Evolutionary conservation across 2,888 invertebrate genomes (phyloP), one percentile per base, ranked within the genome.

Genomic region (Polymixis lichenea): DNA sequence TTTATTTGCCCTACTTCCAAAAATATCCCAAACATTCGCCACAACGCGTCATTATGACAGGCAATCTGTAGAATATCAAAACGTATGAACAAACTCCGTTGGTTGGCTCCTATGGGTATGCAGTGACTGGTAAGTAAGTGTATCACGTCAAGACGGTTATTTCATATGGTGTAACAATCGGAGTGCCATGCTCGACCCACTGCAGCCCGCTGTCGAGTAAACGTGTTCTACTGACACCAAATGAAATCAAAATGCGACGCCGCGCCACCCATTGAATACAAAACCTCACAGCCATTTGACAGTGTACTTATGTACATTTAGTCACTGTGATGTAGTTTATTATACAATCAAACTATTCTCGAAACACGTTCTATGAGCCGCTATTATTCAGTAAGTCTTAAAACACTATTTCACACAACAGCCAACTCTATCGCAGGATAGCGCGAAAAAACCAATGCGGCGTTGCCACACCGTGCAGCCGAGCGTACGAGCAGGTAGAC

Each of bases 391-490:
- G 90, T 91, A 91, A 90, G 85, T 89, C 88, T 90, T 88, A 89
- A 89, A 92, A 93, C 91, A 89, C 90, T 90, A 91, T 92, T 94
- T 92, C 91, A 93, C 92, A 92, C 91, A 92, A 92, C 91, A 92
- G 91, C 91, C 89, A 91, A 92, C 91, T 94, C 93, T 90, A 93
- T 92, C 92, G 92, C 91, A 93, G 94, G 93, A 94, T 94, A 95
- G 93, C 93, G 94, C 95, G 93, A 95, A 95, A 93, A 94, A 93
- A 92, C 92, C 89, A 93, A 92, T 91, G 96, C 96, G 95, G 91
- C 95, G 96, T 96, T 96, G 96, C 96, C 96, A 93, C 93, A 93
- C 93, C 94, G 96, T 95, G 94, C 96, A 92, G 88, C 92, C 92
- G 93, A 94, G 92, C 94, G 93, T 93, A 94, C 93, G 92, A 92